Conservation (phyloP, 2,888 invertebrate species). For the Pycnomerus fuliginosus region DNA sequence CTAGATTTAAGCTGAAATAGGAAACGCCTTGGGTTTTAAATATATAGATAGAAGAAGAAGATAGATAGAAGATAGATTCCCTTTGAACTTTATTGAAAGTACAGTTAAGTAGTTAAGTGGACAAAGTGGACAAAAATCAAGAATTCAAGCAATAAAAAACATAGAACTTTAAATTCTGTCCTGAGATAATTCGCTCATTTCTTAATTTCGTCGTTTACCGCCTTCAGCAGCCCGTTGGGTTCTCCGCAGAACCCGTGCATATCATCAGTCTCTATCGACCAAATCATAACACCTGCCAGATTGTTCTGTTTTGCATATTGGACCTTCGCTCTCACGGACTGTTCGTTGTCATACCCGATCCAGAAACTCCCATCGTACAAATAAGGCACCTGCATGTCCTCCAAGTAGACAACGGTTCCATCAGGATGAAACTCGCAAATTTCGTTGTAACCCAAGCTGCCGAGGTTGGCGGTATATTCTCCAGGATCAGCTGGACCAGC, state of each 20-base stretch:
- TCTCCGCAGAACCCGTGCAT: conserved; percentile 60
- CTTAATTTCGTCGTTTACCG: conserved; percentile 45
- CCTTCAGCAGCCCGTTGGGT: conserved; percentile 58
- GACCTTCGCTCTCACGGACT: conserved; percentile 30
- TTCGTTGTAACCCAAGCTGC: conserved; percentile 22
- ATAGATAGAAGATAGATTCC: neutral
- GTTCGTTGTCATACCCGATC: conserved; percentile 32
- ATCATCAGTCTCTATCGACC: conserved; percentile 76
- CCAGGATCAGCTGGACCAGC: conserved; percentile 15
- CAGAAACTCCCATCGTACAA: conserved; percentile 28
- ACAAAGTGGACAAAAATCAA: neutral
- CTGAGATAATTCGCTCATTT: conserved; percentile 2
- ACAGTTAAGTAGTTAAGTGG: neutral
- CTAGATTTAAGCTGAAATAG: too few relatives aligned
- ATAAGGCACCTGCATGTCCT: conserved; percentile 32
- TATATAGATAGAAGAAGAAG: neutral
- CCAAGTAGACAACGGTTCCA: conserved; percentile 28
- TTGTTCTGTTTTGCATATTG: conserved; percentile 44
- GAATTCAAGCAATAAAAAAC: neutral
- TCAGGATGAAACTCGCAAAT: conserved; percentile 27
- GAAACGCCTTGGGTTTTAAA: neutral
- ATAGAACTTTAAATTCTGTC: neutral
- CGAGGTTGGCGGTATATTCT: conserved; percentile 16
- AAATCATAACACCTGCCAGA: conserved; percentile 65
- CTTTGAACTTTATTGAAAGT: neutral